Evolutionary conservation across 2,113 vertebrate genomes (phyloP).

Genomic region (Ceyx margarethae): DNA sequence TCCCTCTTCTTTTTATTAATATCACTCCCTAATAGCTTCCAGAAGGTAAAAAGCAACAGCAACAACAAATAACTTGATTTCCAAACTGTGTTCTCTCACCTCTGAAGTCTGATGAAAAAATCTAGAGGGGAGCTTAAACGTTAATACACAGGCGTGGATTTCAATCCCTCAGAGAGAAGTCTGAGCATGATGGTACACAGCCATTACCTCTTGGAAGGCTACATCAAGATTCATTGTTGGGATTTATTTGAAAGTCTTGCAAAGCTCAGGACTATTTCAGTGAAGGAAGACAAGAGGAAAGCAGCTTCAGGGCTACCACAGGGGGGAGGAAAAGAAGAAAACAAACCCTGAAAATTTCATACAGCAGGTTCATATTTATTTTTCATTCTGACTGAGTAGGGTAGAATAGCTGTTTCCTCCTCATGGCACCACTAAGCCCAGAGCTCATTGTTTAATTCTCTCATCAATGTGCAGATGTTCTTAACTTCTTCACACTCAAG

Average conservation of each 20-base stretch:
- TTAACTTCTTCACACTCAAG: not conserved
- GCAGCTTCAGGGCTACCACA: not conserved
- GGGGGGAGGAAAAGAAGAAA: not conserved
- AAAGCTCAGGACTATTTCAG: not conserved
- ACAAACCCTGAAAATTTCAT: not conserved
- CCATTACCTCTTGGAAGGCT: not conserved
- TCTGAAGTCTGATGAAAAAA: not conserved
- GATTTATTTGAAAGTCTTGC: not conserved
- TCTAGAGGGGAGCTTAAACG: not conserved
- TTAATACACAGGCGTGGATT: not conserved
- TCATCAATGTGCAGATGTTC: not conserved
- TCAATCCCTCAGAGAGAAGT: not conserved
- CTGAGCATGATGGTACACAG: not conserved
- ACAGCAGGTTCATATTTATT: not conserved
- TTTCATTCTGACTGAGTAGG: not conserved
- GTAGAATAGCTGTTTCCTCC: not conserved
- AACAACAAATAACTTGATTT: not conserved
- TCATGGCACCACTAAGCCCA: not conserved
- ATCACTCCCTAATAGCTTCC: not conserved
- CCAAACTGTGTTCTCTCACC: not conserved
- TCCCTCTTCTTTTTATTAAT: slow-evolving; percentile 2
- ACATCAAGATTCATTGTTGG: not conserved
- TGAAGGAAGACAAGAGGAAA: not conserved
- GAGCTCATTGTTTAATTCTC: not conserved
- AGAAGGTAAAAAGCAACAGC: not conserved